Conservation (phyloP, 2,113 vertebrate species). For the Hippocampus comes region DNA sequence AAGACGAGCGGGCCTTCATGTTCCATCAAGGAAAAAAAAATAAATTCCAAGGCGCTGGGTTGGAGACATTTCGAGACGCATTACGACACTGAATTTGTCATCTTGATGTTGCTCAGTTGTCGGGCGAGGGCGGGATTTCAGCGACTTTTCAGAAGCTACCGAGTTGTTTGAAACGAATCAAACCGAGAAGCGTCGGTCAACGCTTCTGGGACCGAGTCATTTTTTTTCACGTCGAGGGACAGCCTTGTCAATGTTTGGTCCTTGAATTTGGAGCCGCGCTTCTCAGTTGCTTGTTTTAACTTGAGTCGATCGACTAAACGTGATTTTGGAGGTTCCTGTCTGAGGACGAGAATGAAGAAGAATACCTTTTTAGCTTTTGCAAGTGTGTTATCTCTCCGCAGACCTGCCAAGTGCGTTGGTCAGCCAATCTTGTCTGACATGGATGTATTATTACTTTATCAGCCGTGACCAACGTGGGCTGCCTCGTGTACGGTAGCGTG, state of each 20-base stretch:
- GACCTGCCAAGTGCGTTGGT: slow-evolving; percentile 13
- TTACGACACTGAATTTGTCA: slow-evolving; percentile 46
- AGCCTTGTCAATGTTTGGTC: slow-evolving; percentile 27
- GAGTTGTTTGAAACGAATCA: slow-evolving; percentile 35
- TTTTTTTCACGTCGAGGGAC: slow-evolving; percentile 27
- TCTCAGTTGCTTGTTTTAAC: slow-evolving; percentile 31
- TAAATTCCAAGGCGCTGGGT: slow-evolving; percentile 56
- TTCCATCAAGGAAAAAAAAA: slow-evolving; percentile 59
- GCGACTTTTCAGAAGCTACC: slow-evolving; percentile 36
- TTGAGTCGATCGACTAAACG: neutral
- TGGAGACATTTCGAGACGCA: slow-evolving; percentile 57
- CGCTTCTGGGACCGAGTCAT: slow-evolving; percentile 40
- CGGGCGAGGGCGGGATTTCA: slow-evolving; percentile 49
- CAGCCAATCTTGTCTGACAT: slow-evolving; percentile 9
- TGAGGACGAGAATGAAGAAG: slow-evolving; percentile 30
- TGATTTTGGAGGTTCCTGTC: slow-evolving; percentile 27
- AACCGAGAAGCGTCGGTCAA: slow-evolving; percentile 49
- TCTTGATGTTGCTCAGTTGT: slow-evolving; percentile 49
- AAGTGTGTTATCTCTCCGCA: slow-evolving; percentile 21
- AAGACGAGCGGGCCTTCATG: slow-evolving; percentile 52
- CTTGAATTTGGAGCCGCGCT: slow-evolving; percentile 22
- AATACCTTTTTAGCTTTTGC: slow-evolving; percentile 49
- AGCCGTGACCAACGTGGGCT: neutral
- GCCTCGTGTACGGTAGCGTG: neutral
- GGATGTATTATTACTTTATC: neutral